Conservation (phyloP, 2,888 invertebrate genomes). For the Norana najaformis region DNA sequence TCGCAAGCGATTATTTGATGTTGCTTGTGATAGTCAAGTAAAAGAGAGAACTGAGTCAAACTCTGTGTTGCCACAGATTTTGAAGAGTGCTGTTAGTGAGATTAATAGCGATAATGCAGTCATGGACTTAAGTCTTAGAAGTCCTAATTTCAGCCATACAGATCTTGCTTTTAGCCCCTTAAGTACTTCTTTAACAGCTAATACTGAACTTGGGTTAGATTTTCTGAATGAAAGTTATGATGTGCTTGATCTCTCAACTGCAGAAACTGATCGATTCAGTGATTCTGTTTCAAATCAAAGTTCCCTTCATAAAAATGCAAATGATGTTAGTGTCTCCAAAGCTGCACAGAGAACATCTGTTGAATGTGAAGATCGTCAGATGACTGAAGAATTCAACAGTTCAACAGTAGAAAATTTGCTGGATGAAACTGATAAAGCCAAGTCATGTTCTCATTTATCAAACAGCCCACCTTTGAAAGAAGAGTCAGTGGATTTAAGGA, state of each 20-base stretch:
- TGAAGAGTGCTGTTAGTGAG: not conserved
- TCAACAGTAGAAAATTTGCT: not conserved
- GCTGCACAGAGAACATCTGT: not conserved
- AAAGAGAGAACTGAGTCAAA: not conserved
- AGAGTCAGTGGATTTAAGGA: not conserved
- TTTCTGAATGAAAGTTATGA: not conserved
- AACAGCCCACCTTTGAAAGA: not conserved
- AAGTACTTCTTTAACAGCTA: not conserved
- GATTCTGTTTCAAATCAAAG: not conserved
- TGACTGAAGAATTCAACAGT: not conserved
- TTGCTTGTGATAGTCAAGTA: not conserved
- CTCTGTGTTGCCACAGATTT: not conserved
- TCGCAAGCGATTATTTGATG: not conserved
- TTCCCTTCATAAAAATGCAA: not conserved
- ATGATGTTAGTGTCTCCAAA: not conserved
- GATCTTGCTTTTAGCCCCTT: not conserved
- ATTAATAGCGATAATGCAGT: not conserved
- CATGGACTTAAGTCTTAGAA: slow-evolving; percentile 13
- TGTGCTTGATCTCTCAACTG: not conserved
- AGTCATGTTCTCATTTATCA: not conserved
- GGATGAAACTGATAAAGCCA: not conserved
- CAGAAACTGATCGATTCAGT: not conserved
- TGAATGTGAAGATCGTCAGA: not conserved
- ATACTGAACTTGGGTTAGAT: not conserved
- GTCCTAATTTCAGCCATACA: not conserved